Percentiles rank a stretch among this genome's conserved stretches.
Evolutionary conservation across 2,888 invertebrate species (phyloP).

Genomic region (Scaptomyza tumidula): DNA sequence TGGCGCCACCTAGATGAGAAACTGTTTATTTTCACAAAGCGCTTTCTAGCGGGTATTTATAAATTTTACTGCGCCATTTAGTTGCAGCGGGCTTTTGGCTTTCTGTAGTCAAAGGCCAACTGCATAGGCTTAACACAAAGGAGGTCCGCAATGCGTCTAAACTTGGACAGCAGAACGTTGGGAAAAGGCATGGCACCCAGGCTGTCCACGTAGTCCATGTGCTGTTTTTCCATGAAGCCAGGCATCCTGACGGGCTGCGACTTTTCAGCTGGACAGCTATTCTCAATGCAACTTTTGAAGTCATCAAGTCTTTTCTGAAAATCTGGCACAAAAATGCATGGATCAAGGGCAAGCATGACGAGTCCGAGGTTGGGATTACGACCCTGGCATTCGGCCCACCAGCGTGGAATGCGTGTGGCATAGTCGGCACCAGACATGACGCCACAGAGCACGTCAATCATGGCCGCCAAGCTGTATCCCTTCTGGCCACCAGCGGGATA

Average conservation of each 20-base stretch:
- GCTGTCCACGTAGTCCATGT: conserved; percentile 54
- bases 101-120: conserved; percentile 24
- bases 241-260: conserved; percentile 31
- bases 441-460: conserved; percentile 59
- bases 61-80: neutral
- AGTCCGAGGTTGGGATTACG: conserved; percentile 48
- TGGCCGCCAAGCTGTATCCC: conserved; percentile 49
- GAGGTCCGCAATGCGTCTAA: conserved; percentile 31
- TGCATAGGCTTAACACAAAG: conserved; percentile 49
- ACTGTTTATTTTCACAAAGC: neutral
- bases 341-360: conserved; percentile 54
- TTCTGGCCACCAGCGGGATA: conserved; percentile 50
- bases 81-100: neutral
- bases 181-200: conserved; percentile 49
- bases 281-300: conserved; percentile 36
- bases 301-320: conserved; percentile 54
- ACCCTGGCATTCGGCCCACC: neutral
- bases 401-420: conserved; percentile 40
- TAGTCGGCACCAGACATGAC: conserved; percentile 60
- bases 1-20: conserved; percentile 14
- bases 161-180: conserved; percentile 40
- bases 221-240: conserved; percentile 41
- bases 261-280: conserved; percentile 8
- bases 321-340: conserved; percentile 47
- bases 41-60: neutral